A percentile compares a stretch with the other conserved stretches of the same genome.
Conservation (phyloP, 2,113 vertebrate species). For the Bagarius yarrelli region DNA sequence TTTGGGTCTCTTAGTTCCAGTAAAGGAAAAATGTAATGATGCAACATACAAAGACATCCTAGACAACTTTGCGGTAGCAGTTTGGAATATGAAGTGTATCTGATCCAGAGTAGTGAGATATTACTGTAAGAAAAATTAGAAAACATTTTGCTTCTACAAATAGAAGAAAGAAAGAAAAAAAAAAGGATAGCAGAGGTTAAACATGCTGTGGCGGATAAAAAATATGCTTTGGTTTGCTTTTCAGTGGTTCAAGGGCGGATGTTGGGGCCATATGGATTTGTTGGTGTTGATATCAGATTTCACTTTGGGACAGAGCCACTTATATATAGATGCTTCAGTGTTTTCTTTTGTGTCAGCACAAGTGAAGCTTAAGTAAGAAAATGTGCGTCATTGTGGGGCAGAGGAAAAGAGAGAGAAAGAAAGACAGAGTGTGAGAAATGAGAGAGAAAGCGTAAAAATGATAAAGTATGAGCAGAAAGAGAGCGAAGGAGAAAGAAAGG, state of each 20-base stretch:
- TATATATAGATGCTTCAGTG: slow-evolving; percentile 4
- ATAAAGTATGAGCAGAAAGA: not conserved
- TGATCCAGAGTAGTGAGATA: no score
- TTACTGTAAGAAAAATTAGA: no score
- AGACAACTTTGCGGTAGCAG: no score
- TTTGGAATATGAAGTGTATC: no score
- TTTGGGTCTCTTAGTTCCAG: no score
- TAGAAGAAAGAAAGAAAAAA: not conserved
- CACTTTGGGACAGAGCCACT: not conserved
- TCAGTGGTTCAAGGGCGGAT: not conserved
- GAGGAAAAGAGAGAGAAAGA: not conserved
- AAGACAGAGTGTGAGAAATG: not conserved
- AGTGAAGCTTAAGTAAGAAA: not conserved
- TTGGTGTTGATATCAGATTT: slow-evolving; percentile 14
- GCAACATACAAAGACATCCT: no score
- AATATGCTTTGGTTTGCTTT: slow-evolving; percentile 1
- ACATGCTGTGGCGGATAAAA: slow-evolving; percentile 15
- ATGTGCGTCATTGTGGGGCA: not conserved
- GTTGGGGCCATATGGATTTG: slow-evolving; percentile 8
- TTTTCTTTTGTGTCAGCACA: slow-evolving; percentile 20
- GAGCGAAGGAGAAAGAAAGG: slow-evolving; percentile 6
- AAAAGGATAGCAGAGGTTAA: not conserved
- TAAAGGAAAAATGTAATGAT: no score
- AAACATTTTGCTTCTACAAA: slow-evolving; percentile 6
- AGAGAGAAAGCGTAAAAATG: no score